Evolutionary conservation across 1,140 invertebrate genomes (phyloP), one percentile per base, ranked within the genome.

Genomic region (Pissodes strobi): DNA sequence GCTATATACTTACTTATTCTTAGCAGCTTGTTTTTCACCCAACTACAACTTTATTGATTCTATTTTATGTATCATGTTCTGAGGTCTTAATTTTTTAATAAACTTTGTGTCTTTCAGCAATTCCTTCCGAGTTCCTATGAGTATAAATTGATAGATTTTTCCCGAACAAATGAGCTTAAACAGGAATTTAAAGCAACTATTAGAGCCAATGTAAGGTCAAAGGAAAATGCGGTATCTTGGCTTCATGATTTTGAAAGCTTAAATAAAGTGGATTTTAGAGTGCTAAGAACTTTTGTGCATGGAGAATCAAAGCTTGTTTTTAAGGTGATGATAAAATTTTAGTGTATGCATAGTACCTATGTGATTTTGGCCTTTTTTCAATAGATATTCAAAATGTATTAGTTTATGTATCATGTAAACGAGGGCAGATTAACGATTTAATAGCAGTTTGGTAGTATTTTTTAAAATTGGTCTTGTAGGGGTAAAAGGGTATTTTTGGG

Each of bases 261-360:
- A 51, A 51, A 51, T 22, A 51, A 51, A 51, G 39, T 51, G 12
- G 19, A 51, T 51, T 51, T 51, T 51, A 15, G 46, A 15, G 23
- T 51, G 22, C 17, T 51, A 51, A 51, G 46, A 27, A 51, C 46
- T 51, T 51, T 4, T 51, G 23, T 5, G 4, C 9, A 27, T 51
- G 23, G 46, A 10, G 8, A 51, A 51, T 51, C 15, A 51, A 51
- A 51, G 46, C 46, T 51, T 23, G 19, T 51, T 19, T 51, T 51
- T 51, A 22, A 51, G 46, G 46, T 21, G 46, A 22, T n/a, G n/a
- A n/a, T n/a, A n/a, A n/a, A n/a, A n/a, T n/a, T n/a, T n/a, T n/a
- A n/a, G n/a, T n/a, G n/a, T n/a, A n/a, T n/a, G n/a, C n/a, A n/a
- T n/a, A n/a, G n/a, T n/a, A n/a, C n/a, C n/a, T n/a, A n/a, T n/a